These are phyloP conservation scores for Drosophila funebris DNA, from an alignment of 1,140 invertebrate species.

Conservation along the genomic window DNA sequence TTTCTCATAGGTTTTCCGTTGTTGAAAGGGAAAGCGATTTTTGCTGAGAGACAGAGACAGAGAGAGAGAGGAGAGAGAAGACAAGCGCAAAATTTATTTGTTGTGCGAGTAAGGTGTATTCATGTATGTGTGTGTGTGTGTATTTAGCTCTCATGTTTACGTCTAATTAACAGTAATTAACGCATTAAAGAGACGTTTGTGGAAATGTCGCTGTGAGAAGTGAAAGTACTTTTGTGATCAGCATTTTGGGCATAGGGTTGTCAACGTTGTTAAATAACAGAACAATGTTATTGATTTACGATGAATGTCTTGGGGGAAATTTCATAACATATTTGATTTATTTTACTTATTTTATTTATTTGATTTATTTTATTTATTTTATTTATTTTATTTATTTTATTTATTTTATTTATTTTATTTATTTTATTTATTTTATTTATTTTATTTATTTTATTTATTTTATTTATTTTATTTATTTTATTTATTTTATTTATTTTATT, in stretches of 20 bases:
- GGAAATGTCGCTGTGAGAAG: slow-evolving; percentile 14
- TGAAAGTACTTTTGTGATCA: slow-evolving; percentile 35
- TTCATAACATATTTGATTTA: too few species aligned
- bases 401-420: too few species aligned
- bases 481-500: too few species aligned
- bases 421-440: too few species aligned
- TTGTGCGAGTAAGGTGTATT: background rate
- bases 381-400: too few species aligned
- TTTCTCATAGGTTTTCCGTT: slow-evolving; percentile 24
- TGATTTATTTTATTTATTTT: too few species aligned
- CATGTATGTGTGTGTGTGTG: background rate
- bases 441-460: too few species aligned
- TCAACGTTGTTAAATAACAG: background rate
- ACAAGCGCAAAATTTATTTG: slow-evolving; percentile 11
- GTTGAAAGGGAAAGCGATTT: slow-evolving; percentile 65
- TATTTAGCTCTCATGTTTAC: slow-evolving; percentile 59
- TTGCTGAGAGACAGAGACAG: too few species aligned
- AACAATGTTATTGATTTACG: background rate
- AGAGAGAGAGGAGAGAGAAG: too few species aligned
- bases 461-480: too few species aligned
- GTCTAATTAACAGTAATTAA: slow-evolving; percentile 79
- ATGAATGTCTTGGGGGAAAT: too few species aligned
- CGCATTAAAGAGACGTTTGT: slow-evolving; percentile 66
- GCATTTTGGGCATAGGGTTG: background rate
- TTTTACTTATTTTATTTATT: too few species aligned